Conservation (phyloP, 35 echinoderm and acorn worm species). For the Ophiothrix spiculata region DNA sequence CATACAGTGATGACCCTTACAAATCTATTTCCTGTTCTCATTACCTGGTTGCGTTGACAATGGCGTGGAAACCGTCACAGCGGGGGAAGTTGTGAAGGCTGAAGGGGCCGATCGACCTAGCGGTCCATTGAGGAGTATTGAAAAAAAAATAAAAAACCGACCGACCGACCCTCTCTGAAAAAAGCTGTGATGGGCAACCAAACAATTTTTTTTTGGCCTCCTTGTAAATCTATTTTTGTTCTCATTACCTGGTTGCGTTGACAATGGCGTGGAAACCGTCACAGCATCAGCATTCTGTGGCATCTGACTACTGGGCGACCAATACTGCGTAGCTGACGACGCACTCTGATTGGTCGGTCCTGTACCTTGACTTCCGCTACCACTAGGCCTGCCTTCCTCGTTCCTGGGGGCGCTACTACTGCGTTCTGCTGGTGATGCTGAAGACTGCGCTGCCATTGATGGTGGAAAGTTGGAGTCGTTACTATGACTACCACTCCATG, state of each 20-base stretch:
- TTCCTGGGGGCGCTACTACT: not conserved
- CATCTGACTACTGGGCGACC: not conserved
- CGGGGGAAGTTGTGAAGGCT: too few species aligned
- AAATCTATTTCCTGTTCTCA: not conserved
- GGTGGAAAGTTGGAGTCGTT: not conserved
- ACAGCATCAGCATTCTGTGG: slow-evolving; percentile 3
- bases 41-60: slow-evolving; percentile 1
- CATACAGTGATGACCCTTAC: too few species aligned
- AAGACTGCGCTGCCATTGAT: not conserved
- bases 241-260: not conserved
- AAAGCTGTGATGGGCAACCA: too few species aligned
- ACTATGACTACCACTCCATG: not conserved
- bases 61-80: not conserved
- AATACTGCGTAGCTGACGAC: not conserved
- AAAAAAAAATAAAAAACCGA: too few species aligned
- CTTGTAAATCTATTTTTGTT: not conserved
- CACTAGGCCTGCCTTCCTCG: not conserved
- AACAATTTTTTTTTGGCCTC: too few species aligned
- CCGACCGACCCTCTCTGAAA: too few species aligned
- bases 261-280: not conserved
- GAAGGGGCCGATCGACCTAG: too few species aligned
- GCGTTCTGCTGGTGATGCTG: not conserved
- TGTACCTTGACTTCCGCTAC: not conserved
- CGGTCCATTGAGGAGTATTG: too few species aligned
- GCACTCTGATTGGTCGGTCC: slow-evolving; percentile 7